Percentiles rank a stretch among this genome's conserved stretches.
These are phyloP conservation scores for Sebastes steindachneri DNA, from an alignment of 2,797 vertebrate genomes.

Conservation along the genomic window DNA sequence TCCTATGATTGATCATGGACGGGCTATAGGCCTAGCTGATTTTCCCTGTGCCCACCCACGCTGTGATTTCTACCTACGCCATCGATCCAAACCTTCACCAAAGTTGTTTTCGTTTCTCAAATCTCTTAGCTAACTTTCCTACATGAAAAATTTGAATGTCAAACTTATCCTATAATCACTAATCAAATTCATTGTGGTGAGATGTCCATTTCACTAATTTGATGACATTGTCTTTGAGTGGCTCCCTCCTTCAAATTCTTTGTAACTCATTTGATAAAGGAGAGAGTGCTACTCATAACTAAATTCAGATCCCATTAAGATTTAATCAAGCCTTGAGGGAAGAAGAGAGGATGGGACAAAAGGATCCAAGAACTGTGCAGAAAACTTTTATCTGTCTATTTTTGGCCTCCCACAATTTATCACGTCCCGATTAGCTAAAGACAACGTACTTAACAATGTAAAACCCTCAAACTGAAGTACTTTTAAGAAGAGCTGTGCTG, in stretches of 20 bases:
- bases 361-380: background rate
- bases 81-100: background rate
- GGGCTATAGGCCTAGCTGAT: no score
- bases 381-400: constrained; percentile 5
- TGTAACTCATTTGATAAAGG: constrained; percentile 21
- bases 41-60: no score
- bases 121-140: background rate
- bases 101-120: background rate
- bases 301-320: constrained; percentile 34
- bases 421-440: background rate
- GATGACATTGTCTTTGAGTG: background rate
- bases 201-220: background rate
- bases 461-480: background rate
- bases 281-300: constrained; percentile 25
- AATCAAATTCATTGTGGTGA: background rate
- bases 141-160: background rate
- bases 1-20: no score
- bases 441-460: background rate
- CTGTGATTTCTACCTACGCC: no score
- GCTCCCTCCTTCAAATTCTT: background rate
- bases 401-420: background rate
- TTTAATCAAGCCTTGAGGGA: constrained; percentile 39
- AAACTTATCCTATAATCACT: background rate
- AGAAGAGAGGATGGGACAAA: background rate
- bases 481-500: background rate